phyloP scores from a whole-genome alignment of 2,113 vertebrate species.

The Misgurnus anguillicaudatus region DNA sequence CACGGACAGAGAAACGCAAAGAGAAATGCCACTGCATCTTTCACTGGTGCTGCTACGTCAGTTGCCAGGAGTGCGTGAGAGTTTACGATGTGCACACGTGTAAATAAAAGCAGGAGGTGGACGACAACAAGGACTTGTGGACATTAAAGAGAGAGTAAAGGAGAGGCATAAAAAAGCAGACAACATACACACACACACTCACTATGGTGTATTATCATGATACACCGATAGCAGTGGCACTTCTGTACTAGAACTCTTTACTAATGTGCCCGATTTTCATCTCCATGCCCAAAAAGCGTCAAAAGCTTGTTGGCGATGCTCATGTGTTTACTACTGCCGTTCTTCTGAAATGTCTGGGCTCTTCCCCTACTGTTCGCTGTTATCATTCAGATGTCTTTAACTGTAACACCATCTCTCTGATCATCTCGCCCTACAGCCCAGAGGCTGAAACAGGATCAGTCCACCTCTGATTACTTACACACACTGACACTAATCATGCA shows the following conservation, averaged over 20 bases:
- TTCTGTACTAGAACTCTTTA: conserved; percentile 57
- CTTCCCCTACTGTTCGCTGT: conserved; percentile 16
- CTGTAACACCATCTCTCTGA: conserved; percentile 54
- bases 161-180: conserved; percentile 32
- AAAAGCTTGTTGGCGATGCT: conserved; percentile 29
- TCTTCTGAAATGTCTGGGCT: conserved; percentile 33
- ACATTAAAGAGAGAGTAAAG: conserved; percentile 23
- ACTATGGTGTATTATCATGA: conserved; percentile 22
- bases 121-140: neutral
- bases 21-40: conserved; percentile 99
- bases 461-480: conserved; percentile 20
- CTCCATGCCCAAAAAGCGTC: conserved; percentile 32
- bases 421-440: conserved; percentile 41
- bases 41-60: conserved; percentile 99
- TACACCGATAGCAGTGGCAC: conserved; percentile 53
- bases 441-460: conserved; percentile 46
- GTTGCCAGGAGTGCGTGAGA: conserved; percentile 94
- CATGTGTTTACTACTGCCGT: conserved; percentile 37
- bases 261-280: conserved; percentile 45
- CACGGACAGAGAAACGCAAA: conserved; percentile 95
- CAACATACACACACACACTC: conserved; percentile 13
- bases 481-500: conserved; percentile 38
- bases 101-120: conserved; percentile 77
- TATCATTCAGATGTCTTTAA: conserved; percentile 43
- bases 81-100: conserved; percentile 97